Evolutionary conservation across 2,113 vertebrate genomes (phyloP).

Genomic region (human (Homo sapiens)): GRCh38 chr2:112717501-112718000

Average conservation of each 20-base stretch:
- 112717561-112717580: not conserved
- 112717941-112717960: not conserved
- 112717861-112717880: not conserved
- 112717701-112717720: not conserved
- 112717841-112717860: not conserved
- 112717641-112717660: not conserved
- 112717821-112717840: not conserved
- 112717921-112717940: not conserved
- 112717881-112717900: not conserved
- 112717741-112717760: not conserved
- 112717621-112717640: not conserved
- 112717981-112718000: not conserved
- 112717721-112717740: not conserved
- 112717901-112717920: not conserved
- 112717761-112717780: not conserved
- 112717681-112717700: not conserved
- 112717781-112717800: not conserved
- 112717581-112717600: not conserved
- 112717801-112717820: not conserved
- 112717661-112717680: not conserved
- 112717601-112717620: not conserved
- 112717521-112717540: too few relatives aligned
- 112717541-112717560: not conserved
- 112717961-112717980: not conserved
- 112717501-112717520: accelerated